phyloP scores from a whole-genome alignment of 2,113 vertebrate species.

The Gymnogyps californianus region DNA sequence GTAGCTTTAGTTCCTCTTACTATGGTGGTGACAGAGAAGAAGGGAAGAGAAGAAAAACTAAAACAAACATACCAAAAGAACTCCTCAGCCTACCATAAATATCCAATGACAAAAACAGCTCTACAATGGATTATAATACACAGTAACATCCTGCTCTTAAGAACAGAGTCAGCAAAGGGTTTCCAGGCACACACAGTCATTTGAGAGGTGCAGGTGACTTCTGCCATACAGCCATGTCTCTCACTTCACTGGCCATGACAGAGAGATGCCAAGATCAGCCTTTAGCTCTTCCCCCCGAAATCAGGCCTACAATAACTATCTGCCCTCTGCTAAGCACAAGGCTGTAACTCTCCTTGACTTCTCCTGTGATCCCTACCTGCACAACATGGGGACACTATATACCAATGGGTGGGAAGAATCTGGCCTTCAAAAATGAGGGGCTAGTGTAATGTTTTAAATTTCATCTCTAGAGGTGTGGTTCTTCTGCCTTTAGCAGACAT shows the following conservation, averaged over 20 bases:
- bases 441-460: neutral
- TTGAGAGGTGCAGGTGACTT: neutral
- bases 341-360: neutral
- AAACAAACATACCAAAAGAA: neutral
- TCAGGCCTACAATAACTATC: neutral
- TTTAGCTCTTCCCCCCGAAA: neutral
- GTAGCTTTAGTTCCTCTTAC: neutral
- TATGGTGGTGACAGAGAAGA: neutral
- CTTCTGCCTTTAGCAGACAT: neutral
- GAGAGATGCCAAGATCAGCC: neutral
- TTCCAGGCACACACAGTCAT: neutral
- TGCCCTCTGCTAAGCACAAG: neutral
- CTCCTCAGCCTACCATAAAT: neutral
- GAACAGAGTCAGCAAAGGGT: neutral
- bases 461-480: neutral
- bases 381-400: fast-evolving
- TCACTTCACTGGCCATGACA: neutral
- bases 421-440: neutral
- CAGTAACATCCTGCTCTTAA: neutral
- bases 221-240: neutral
- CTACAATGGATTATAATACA: neutral
- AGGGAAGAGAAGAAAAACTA: neutral
- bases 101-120: neutral
- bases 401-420: neutral
- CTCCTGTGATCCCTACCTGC: neutral